Evolutionary conservation across 2,888 invertebrate genomes (phyloP), one percentile per base, ranked within the genome.

Genomic region (Agrochola lychnidis): DNA sequence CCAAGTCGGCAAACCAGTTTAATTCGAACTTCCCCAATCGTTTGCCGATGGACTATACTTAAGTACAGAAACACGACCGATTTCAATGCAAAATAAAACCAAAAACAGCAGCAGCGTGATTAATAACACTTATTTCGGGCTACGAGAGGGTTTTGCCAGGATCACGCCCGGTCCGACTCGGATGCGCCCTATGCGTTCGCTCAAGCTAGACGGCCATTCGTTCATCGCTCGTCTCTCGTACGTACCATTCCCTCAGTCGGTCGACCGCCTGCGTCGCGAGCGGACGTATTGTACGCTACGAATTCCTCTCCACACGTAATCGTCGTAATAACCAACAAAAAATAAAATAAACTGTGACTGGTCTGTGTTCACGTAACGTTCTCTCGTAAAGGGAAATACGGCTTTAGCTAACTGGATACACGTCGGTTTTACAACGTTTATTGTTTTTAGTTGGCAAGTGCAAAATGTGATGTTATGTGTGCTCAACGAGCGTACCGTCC

Each of bases 401-500:
- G 86, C 85, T 87, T 88, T 87, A 85, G 83, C 88, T 83, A 91
- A 93, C 93, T 93, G 94, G 92, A 94, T 94, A 87, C 89, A 90
- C 88, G 91, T 90, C 90, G 91, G 91, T 92, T 91, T 88, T 89
- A 89, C 83, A 85, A 81, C 84, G 83, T 91, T 91, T 90, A 91
- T 94, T 93, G 93, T 94, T 95, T 93, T 91, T 91, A 90, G 91
- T 92, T 90, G 90, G 91, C 91, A 84, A 94, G 96, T 96, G 96
- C 95, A 95, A 96, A 96, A 96, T 96, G 96, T 96, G 96, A 96
- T 95, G 94, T 95, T 94, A 91, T 95, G 94, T 94, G 94, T 96
- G 96, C 87, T 93, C 92, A 93, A 91, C 92, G 88, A 95, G 93
- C 94, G 93, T 93, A 89, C 93, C 92, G 92, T 92, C 93, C 93